Percentiles rank a stretch among this genome's conserved stretches.
Conservation (phyloP, 2,888 invertebrate genomes). For the Oligia strigilis region DNA sequence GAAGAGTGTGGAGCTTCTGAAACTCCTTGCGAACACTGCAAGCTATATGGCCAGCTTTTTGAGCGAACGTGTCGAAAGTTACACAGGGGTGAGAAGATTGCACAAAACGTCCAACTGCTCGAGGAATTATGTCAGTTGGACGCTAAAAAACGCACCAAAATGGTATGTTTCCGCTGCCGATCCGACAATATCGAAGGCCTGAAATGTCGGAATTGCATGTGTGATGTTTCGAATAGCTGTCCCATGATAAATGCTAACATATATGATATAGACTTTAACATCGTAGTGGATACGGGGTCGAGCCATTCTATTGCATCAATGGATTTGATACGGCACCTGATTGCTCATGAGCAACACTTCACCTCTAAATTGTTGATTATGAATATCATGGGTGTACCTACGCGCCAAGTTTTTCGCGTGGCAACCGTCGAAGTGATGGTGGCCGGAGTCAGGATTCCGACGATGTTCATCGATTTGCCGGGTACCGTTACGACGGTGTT, state of each 20-base stretch:
- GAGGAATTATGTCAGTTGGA: background rate
- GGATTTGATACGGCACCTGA: constrained; percentile 8
- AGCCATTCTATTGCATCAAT: constrained; percentile 16
- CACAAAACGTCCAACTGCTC: background rate
- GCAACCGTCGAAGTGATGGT: constrained; percentile 15
- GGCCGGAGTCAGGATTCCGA: constrained; percentile 4
- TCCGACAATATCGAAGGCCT: constrained; percentile 8
- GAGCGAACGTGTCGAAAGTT: constrained; percentile 28
- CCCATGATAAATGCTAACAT: constrained; percentile 24
- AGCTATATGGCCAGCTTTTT: constrained; percentile 20
- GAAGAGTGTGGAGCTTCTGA: background rate
- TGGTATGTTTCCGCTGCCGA: constrained; percentile 27
- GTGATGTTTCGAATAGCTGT: background rate
- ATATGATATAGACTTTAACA: constrained; percentile 16
- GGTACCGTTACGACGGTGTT: background rate
- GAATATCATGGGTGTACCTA: background rate
- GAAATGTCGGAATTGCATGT: constrained; percentile 16
- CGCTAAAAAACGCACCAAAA: background rate
- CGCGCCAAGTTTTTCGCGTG: constrained; percentile 6
- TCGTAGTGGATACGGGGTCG: constrained; percentile 32
- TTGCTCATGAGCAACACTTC: constrained; percentile 9
- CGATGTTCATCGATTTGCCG: constrained; percentile 16
- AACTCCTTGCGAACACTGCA: constrained; percentile 19
- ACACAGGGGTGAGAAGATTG: constrained; percentile 8
- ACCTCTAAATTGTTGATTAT: background rate